Conservation (phyloP, 2,113 vertebrate genomes). For the Apus apus region DNA sequence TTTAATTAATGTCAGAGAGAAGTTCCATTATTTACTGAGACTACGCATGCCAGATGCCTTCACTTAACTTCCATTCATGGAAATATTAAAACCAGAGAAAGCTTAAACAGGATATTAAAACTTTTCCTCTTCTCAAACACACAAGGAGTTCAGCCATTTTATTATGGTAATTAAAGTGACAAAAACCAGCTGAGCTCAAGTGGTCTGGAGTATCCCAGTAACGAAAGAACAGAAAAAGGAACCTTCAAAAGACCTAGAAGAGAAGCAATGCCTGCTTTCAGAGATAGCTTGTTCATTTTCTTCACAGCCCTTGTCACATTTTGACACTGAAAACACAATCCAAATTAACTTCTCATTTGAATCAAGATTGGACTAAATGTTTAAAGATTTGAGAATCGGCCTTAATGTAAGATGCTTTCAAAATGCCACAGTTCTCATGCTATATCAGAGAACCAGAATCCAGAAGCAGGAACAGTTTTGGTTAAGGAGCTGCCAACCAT, state of each 20-base stretch:
- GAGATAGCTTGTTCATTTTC: neutral
- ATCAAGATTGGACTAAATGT: neutral
- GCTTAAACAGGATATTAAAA: slow-evolving; percentile 58
- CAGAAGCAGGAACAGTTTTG: neutral
- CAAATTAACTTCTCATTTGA: neutral
- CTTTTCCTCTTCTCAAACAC: slow-evolving; percentile 37
- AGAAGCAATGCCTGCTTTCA: neutral
- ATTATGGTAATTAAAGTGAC: slow-evolving; percentile 39
- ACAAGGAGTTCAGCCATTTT: neutral
- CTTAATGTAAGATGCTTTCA: neutral
- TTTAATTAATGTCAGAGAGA: neutral
- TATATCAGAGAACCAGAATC: neutral
- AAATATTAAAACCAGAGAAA: slow-evolving; percentile 14
- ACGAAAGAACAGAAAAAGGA: neutral
- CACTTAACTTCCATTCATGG: neutral
- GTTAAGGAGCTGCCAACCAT: neutral
- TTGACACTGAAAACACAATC: neutral
- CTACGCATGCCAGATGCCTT: neutral
- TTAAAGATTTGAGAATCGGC: neutral
- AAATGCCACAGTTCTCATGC: neutral
- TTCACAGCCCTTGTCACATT: neutral
- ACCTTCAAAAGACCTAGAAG: neutral
- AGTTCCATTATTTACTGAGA: neutral
- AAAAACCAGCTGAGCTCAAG: neutral
- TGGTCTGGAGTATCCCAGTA: neutral